These are phyloP conservation scores for Agriopis leucophaearia DNA, from an alignment of 2,888 invertebrate species.

Conservation along the genomic window DNA sequence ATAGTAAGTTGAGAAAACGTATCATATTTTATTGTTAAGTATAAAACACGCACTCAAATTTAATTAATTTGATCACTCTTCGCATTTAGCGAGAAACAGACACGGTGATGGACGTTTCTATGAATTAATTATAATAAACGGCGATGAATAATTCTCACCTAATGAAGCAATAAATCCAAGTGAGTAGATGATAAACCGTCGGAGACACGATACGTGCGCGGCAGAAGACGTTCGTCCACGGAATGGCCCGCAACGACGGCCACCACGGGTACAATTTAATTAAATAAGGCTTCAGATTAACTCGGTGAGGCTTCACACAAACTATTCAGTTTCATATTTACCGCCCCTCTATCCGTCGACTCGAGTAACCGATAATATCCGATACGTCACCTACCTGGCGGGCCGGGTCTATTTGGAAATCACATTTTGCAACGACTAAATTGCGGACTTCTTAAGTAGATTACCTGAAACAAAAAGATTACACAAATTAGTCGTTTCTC, in stretches of 20 bases:
- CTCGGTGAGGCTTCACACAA: constrained; percentile 78
- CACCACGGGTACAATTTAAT: constrained; percentile 82
- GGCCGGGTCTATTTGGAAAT: constrained; percentile 31
- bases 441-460: constrained; percentile 56
- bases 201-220: constrained; percentile 60
- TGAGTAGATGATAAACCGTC: constrained; percentile 35
- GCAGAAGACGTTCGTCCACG: constrained; percentile 62
- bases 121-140: constrained; percentile 30
- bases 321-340: constrained; percentile 81
- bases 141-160: constrained; percentile 52
- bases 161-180: constrained; percentile 46
- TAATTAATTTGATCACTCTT: constrained; percentile 25
- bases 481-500: constrained; percentile 71
- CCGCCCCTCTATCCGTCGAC: constrained; percentile 55
- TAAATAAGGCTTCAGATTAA: constrained; percentile 86
- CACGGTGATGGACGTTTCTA: constrained; percentile 23
- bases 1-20: constrained; percentile 21
- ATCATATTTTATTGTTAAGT: constrained; percentile 15
- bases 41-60: constrained; percentile 22
- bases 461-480: constrained; percentile 83
- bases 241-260: constrained; percentile 70
- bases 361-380: constrained; percentile 47
- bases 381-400: constrained; percentile 45
- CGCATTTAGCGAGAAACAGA: constrained; percentile 22
- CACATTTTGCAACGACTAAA: constrained; percentile 48